Base-by-base conservation (phyloP, 2,113 vertebrate species). In the Nestor notabilis region DNA sequence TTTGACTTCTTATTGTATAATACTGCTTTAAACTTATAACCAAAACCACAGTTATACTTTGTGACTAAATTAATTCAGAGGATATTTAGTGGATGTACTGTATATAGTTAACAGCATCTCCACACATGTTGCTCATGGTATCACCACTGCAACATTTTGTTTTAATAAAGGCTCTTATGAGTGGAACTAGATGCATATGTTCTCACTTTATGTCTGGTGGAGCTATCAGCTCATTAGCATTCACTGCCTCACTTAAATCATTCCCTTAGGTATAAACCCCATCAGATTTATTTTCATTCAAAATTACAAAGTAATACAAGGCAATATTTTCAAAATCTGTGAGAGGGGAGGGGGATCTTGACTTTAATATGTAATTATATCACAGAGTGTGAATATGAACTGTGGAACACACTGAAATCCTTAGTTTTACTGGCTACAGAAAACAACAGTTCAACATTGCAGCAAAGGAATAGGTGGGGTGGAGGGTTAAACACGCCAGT, bases 221-320 rank as follows among this genome's bases (percentile, higher is more conserved):
- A 96, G 33, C 83, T 92, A 77, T 72, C 87, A 88, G 53, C n/a
- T 95, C 43, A 70, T 95, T 97, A 93, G 43, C 43, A 71, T 89
- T 79, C 41, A 70, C 46, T 78, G 46, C 10, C 46, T 84, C 79
- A 80, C 90, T 87, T 89, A 92, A 96, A 93, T 88, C 53, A 90
- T 89, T 76, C 69, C 86, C 64, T 85, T 52, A 87, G 79, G 71
- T 86, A 83, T 85, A 66, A 95, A 95, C 94, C 29, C 29, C n/a
- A 55, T 53, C 66, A 92, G 41, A 90, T 12, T 89, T 44, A 70
- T 68, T 93, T 97, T 89, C 70, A 92, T 69, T 95, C 63, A 89
- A 96, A 84, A 91, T 86, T 77, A 60, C 3, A 15, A 15, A 88
- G 58, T 60, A 43, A 85, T 60, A 78, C 58, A 90, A 90, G 29